A percentile compares a stretch with the other conserved stretches of the same genome.
Conservation (phyloP, 2,888 invertebrate genomes). For the Pegoplata infirma region DNA sequence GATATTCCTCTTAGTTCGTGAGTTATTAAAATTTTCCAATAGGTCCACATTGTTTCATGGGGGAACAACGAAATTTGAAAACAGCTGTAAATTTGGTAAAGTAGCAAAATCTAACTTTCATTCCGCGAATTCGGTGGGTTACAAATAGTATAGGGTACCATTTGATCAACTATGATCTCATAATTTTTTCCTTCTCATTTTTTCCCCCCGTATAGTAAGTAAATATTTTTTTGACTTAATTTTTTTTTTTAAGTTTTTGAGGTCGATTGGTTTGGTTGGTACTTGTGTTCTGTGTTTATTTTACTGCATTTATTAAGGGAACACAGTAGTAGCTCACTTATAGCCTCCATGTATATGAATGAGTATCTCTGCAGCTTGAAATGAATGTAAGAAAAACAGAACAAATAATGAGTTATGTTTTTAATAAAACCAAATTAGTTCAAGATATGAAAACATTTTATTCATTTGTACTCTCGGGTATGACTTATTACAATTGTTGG, state of each 20-base stretch:
- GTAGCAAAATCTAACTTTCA: too few relatives aligned
- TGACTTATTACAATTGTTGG: constrained; percentile 18
- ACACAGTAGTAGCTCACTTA: neutral
- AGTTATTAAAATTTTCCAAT: too few relatives aligned
- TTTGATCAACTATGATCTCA: neutral
- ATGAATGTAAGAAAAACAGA: neutral
- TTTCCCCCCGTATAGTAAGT: neutral
- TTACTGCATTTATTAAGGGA: neutral
- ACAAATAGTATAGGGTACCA: neutral
- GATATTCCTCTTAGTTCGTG: too few relatives aligned
- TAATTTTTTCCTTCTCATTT: neutral
- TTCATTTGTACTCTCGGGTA: constrained; percentile 30
- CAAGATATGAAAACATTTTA: constrained; percentile 49
- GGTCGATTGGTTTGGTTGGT: neutral
- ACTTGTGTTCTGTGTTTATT: constrained; percentile 16
- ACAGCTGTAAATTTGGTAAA: too few relatives aligned
- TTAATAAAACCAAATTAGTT: constrained; percentile 52
- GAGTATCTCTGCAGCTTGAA: neutral
- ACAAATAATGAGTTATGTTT: constrained; percentile 37
- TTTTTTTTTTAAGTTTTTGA: constrained; percentile 2
- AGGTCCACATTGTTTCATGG: too few relatives aligned
- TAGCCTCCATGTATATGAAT: neutral
- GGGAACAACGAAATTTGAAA: too few relatives aligned
- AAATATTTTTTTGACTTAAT: neutral
- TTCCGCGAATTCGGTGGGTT: too few relatives aligned